Base-by-base conservation (phyloP, 1,140 invertebrate genomes). In the Hyles euphorbiae region DNA sequence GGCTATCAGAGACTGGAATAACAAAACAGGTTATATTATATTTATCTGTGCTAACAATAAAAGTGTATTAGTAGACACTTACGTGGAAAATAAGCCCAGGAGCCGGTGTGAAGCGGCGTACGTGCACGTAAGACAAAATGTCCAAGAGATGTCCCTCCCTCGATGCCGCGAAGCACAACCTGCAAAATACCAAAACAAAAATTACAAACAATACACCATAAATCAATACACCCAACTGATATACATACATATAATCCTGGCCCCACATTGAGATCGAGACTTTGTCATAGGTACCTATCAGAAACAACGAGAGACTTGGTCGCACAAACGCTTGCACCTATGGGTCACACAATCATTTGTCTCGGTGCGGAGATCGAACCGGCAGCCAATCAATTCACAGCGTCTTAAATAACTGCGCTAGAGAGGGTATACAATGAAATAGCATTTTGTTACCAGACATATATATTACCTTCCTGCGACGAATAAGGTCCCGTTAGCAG, bases 51-150 rank as follows among this genome's bases (percentile, higher is more conserved):
- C 8, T 5, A 40, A 40, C 36, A 61, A 34, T 45, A 45, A 49
- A 44, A 50, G 34, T 12, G 9, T 40, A 8, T 4, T 11, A 45
- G 7, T 22, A 43, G 22, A 60, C 36, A 91, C 89, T 93, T 93
- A 98, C 97, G 90, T 98, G 97, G 87, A 98, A 97, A 77, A 98
- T 95, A n/a, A 99, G 91, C 43, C 97, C 97, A n/a, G 98, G 97
- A 10, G 96, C 95, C 3, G 98, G 98, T 51, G 98, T 99, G 61
- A 97, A 94, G 44, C 95, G 92, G 57, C 95, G 91, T 3, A 98
- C 93, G 82, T 98, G 97, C 8, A 99, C 97, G 81, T 98, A 98
- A 8, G 97, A 98, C 57, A 99, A 89, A 51, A 99, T 95, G 74
- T 96, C 94, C 64, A 98, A 91, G 51, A 99, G 90, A 84, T 99